phyloP scores from a whole-genome alignment of 2,113 vertebrate species.

The Amphiprion ocellaris region DNA sequence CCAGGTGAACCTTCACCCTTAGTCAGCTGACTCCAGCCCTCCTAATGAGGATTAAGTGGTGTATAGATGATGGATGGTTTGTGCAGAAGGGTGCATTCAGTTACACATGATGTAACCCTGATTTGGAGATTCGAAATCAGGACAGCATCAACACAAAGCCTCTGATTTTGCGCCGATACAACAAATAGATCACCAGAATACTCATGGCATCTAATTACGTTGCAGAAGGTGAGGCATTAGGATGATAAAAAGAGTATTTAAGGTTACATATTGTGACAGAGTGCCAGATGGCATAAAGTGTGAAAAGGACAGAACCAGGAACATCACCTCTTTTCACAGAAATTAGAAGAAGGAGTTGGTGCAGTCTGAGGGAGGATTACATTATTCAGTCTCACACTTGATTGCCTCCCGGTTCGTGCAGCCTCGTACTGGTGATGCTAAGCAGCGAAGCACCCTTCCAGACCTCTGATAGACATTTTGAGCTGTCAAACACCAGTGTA shows the following conservation, averaged over 20 bases:
- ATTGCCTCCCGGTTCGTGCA: constrained; percentile 19
- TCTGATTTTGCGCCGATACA: constrained; percentile 12
- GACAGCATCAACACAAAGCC: constrained; percentile 37
- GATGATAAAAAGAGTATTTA: constrained; percentile 18
- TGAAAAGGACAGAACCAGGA: background rate
- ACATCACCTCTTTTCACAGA: constrained; percentile 24
- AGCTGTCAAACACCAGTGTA: constrained; percentile 9
- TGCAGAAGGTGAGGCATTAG: constrained; percentile 35
- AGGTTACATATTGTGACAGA: constrained; percentile 25
- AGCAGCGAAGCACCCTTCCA: constrained; percentile 5
- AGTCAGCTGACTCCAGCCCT: no score
- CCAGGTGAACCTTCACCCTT: no score
- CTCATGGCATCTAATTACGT: constrained; percentile 48
- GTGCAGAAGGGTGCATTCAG: constrained; percentile 22
- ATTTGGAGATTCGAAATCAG: constrained; percentile 56
- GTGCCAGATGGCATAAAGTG: constrained; percentile 38
- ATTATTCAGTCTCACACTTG: constrained; percentile 52
- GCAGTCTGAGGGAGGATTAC: constrained; percentile 34
- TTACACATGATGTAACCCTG: constrained; percentile 62
- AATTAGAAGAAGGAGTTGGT: background rate
- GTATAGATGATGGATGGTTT: background rate
- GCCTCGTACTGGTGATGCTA: constrained; percentile 1
- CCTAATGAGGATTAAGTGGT: no score
- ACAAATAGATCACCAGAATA: constrained; percentile 12
- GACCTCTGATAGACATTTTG: background rate